A percentile compares a stretch with the other conserved stretches of the same genome.
phyloP scores from a whole-genome alignment of 2,113 vertebrate species.

The rat (Rattus norvegicus) region GRCr8 NC_086037.1:11132001-11132500 shows the following conservation, averaged over 20 bases:
- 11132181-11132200: not conserved
- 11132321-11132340: not conserved
- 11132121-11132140: not conserved
- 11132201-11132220: not conserved
- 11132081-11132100: fast-evolving
- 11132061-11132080: not conserved
- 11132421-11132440: not conserved
- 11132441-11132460: not conserved
- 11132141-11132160: not conserved
- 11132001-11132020: not conserved
- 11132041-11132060: no score
- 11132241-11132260: not conserved
- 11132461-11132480: not conserved
- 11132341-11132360: not conserved
- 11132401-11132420: not conserved
- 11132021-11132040: fast-evolving
- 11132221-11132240: not conserved
- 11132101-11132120: not conserved
- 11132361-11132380: not conserved
- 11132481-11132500: not conserved
- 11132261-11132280: not conserved
- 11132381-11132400: not conserved
- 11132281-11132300: not conserved
- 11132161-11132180: not conserved
- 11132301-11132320: not conserved